Evolutionary conservation across 30 jellyfish, hydroid and myxozoan species (phyloP).

Genomic region (Phacellophora camtschatica): DNA sequence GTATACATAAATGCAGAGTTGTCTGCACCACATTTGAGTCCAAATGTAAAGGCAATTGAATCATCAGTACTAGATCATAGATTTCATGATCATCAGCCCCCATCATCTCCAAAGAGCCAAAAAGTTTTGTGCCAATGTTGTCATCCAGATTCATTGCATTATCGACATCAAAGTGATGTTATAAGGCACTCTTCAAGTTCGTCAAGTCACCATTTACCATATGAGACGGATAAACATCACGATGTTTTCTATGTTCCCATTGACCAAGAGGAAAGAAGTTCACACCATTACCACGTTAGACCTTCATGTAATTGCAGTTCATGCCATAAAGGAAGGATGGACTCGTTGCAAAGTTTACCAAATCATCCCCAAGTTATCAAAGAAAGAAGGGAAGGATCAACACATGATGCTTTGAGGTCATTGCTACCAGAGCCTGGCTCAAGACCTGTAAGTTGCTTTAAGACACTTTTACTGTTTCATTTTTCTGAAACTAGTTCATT

Average conservation of each 20-base stretch:
- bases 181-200: conserved; percentile 32
- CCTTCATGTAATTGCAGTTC: conserved; percentile 59
- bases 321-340: conserved; percentile 63
- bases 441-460: conserved; percentile 22
- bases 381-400: conserved; percentile 5
- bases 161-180: conserved; percentile 12
- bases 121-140: conserved; percentile 46
- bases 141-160: conserved; percentile 47
- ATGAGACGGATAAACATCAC: conserved; percentile 48
- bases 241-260: conserved; percentile 57
- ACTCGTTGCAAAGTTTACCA: conserved; percentile 2
- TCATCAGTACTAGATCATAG: conserved; percentile 11
- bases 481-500: too few species aligned
- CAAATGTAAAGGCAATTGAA: conserved; percentile 6
- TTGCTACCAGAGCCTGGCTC: conserved; percentile 55
- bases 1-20: conserved; percentile 54
- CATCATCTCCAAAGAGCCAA: conserved; percentile 53
- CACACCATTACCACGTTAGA: conserved; percentile 49
- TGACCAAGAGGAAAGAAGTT: conserved; percentile 34
- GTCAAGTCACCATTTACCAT: conserved; percentile 23
- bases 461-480: too few species aligned
- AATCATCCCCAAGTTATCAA: not conserved
- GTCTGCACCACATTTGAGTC: conserved; percentile 30
- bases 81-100: conserved; percentile 23
- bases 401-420: conserved; percentile 34